Evolutionary conservation across 37 sponge, comb jelly and placozoan species (phyloP), one percentile per base, ranked within the genome.

Genomic region (Dysidea cf. avara): DNA sequence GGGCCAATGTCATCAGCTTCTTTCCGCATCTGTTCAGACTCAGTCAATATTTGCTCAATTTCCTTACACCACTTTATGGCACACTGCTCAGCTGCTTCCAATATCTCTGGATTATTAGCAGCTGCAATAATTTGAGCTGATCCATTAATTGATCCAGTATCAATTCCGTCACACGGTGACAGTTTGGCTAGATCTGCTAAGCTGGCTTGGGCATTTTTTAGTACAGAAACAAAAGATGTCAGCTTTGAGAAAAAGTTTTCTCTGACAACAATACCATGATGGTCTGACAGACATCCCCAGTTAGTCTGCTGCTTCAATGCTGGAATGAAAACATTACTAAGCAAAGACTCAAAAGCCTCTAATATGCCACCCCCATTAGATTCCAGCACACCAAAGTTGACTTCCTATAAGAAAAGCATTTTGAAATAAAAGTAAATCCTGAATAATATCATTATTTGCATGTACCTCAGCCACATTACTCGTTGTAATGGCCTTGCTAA

Each of bases 1-100:
- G 99, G 99, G 0, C 99, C 99, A 9, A 94, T 81, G 54, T 88
- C 83, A 51, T 97, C 95, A 2, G 99, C 88, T 65, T 97, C 99
- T 74, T 97, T 91, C 54, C 99, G 57, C 92, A 97, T 97, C 87
- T 97, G 99, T 68, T 97, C 99, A 9, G 89, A 90, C 69, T 94
- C 62, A 11, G 99, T 91, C 47, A 97, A 83, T 32, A 89, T 90
- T 9, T 91, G 94, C 74, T 93, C 86, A 18, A 99, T 95, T 71
- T 99, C 95, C 50, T 87, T 81, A 72, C 93, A 95, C 99, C 99
- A 99, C 16, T 47, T 63, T 39, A 78, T 66, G 31, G 87, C 82
- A 37, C 75, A 64, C 21, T 40, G 54, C 76, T 99, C 99, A 3
- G 94, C 86, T 9, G 87, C 85, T 57, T 84, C 94, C 59, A 99